These are phyloP conservation scores for Montipora foliosa DNA, from an alignment of 64 coral and sea anemone species.

Conservation along the genomic window DNA sequence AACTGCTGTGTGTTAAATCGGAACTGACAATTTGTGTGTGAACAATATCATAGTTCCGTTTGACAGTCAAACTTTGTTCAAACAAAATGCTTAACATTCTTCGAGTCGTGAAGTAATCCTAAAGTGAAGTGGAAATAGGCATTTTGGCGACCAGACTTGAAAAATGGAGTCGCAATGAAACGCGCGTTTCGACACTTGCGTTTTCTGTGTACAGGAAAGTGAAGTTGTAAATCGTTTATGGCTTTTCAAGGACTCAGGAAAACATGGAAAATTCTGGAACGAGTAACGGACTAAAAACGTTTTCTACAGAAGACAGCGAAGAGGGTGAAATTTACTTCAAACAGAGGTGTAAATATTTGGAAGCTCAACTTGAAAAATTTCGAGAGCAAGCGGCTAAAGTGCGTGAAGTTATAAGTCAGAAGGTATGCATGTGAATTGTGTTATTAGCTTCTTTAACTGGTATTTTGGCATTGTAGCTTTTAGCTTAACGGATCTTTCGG, in stretches of 20 bases:
- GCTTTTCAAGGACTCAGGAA: not conserved
- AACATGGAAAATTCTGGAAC: slow-evolving; percentile 34
- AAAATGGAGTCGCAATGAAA: not conserved
- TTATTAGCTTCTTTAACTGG: not conserved
- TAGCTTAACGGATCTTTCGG: not conserved
- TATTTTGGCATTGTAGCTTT: not conserved
- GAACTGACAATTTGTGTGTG: slow-evolving; percentile 32
- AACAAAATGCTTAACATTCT: slow-evolving; percentile 43
- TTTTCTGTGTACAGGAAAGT: slow-evolving; percentile 11
- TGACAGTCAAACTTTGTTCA: not conserved
- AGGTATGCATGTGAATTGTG: slow-evolving; percentile 40
- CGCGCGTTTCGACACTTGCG: not conserved
- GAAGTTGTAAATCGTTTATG: not conserved
- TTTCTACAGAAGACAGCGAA: slow-evolving; percentile 30
- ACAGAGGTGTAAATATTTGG: slow-evolving; percentile 63
- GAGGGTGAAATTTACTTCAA: slow-evolving; percentile 59
- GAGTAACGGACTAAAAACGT: slow-evolving; percentile 2
- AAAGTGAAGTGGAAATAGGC: not conserved
- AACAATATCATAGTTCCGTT: slow-evolving; percentile 1
- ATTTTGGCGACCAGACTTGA: not conserved
- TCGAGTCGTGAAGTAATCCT: not conserved
- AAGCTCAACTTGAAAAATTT: slow-evolving; percentile 70
- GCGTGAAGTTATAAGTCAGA: slow-evolving; percentile 75
- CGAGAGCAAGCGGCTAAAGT: slow-evolving; percentile 75
- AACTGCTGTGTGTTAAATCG: not conserved